Percentiles rank a stretch among this genome's conserved stretches.
These are phyloP conservation scores for Ostrea edulis DNA, from an alignment of 1,140 invertebrate genomes.

Conservation along the genomic window DNA sequence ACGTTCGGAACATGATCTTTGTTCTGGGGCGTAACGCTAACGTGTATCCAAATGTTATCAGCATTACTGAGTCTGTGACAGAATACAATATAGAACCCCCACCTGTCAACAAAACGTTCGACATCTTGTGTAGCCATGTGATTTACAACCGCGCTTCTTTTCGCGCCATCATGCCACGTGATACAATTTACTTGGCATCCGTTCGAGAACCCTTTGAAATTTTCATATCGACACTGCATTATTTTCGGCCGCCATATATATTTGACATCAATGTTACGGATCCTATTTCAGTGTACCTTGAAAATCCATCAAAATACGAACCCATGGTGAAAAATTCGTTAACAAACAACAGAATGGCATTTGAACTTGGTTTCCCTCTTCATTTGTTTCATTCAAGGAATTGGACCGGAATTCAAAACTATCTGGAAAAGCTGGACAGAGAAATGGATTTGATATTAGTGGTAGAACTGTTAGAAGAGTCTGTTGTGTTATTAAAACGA, in stretches of 20 bases:
- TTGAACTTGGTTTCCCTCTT: slow-evolving; percentile 66
- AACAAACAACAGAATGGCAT: slow-evolving; percentile 68
- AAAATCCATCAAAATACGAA: slow-evolving; percentile 46
- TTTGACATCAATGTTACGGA: slow-evolving; percentile 55
- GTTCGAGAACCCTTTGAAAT: slow-evolving; percentile 69
- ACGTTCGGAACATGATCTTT: slow-evolving; percentile 61
- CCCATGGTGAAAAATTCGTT: slow-evolving; percentile 47
- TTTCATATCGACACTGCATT: slow-evolving; percentile 67
- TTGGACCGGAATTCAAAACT: slow-evolving; percentile 30
- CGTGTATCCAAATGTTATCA: slow-evolving; percentile 54
- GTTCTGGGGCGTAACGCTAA: slow-evolving; percentile 58
- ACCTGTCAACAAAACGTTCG: slow-evolving; percentile 52
- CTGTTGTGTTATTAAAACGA: slow-evolving; percentile 64
- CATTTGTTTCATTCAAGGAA: slow-evolving; percentile 39
- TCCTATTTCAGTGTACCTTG: slow-evolving; percentile 61
- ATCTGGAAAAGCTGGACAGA: slow-evolving; percentile 59
- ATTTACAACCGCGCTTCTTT: slow-evolving; percentile 64
- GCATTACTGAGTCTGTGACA: slow-evolving; percentile 41
- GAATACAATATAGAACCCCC: slow-evolving; percentile 44
- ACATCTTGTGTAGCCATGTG: slow-evolving; percentile 70
- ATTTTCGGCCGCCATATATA: slow-evolving; percentile 54
- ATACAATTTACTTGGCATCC: slow-evolving; percentile 68
- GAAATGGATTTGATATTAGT: slow-evolving; percentile 67
- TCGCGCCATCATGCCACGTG: slow-evolving; percentile 54
- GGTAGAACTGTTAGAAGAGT: slow-evolving; percentile 69